Base-by-base conservation (phyloP, 1,140 invertebrate genomes). In the Asbolus verrucosus region DNA sequence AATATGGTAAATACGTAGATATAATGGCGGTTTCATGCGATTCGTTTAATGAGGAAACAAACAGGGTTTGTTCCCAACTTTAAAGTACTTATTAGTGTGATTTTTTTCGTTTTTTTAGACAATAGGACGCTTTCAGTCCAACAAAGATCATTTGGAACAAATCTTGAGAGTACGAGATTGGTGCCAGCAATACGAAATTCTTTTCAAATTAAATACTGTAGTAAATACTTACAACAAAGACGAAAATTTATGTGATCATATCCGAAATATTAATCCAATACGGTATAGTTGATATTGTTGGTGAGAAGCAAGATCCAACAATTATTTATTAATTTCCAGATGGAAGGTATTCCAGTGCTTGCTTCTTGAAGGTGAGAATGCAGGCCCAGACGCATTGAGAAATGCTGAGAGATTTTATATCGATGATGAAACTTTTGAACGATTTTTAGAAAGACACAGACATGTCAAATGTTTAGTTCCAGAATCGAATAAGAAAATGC, bases 131-230 rank as follows among this genome's bases (percentile, higher is more conserved):
- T 73, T 74, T n/a, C 80, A 80, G 70, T 80, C 80, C 4, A 76
- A 73, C 13, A 76, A 77, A 43, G 76, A 82, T 50, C 84, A 85
- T 54, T 54, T 85, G 4, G 70, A 81, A 16, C 78, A 81, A 62
- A 54, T 86, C 19, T 19, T 74, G 9, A 69, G 77, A 67, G 81
- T 85, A 5, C 59, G 78, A 6, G 71, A 81, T 13, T 85, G 81
- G 81, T 85, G 84, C 69, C 19, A 30, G 0, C 61, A 80, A 38
- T 84, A 83, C 70, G 71, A 82, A 43, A 80, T 86, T 6, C 77
- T 81, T 1, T 85, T 86, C 67, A 86, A 86, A 73, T 76, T 86
- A 1, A 86, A 86, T 65, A 84, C 84, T 1, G 85, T 86, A 11
- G 81, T 85, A 1, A 85, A 85, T 65, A 80, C 78, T 2, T 82